Percentiles rank a stretch among this genome's conserved stretches.
Conservation (phyloP, 2,888 invertebrate species). For the Synergus japonicus region DNA sequence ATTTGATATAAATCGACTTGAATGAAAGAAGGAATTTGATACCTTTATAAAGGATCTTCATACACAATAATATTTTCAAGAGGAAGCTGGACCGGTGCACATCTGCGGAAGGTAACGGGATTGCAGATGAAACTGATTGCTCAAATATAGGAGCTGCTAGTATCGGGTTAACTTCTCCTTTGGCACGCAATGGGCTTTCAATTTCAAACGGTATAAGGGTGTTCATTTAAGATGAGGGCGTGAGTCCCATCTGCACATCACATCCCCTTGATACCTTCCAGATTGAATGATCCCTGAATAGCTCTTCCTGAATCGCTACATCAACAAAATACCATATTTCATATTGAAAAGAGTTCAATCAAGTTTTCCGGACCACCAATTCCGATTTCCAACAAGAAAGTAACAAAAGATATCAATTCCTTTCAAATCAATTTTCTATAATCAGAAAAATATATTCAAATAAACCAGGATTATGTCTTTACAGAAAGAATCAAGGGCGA, state of each 20-base stretch:
- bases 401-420: background rate
- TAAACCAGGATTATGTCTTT: too few relatives aligned
- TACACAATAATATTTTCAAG: constrained; percentile 5
- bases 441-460: too few relatives aligned
- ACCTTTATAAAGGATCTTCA: background rate
- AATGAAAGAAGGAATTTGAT: background rate
- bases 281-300: constrained; percentile 28
- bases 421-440: background rate
- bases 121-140: constrained; percentile 20
- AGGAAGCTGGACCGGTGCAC: constrained; percentile 16
- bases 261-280: constrained; percentile 23
- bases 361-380: background rate
- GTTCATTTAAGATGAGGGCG: constrained; percentile 34
- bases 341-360: constrained; percentile 29
- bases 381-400: constrained; percentile 7
- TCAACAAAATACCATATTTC: constrained; percentile 38
- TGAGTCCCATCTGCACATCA: constrained; percentile 18
- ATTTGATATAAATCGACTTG: background rate
- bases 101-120: constrained; percentile 32
- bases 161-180: constrained; percentile 27
- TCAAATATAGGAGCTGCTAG: constrained; percentile 23
- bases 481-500: too few relatives aligned
- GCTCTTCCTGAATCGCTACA: constrained; percentile 24
- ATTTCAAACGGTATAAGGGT: constrained; percentile 37
- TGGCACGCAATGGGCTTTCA: constrained; percentile 3